These are phyloP conservation scores for Palloptera scutellata DNA, from an alignment of 2,888 invertebrate species.

Conservation along the genomic window DNA sequence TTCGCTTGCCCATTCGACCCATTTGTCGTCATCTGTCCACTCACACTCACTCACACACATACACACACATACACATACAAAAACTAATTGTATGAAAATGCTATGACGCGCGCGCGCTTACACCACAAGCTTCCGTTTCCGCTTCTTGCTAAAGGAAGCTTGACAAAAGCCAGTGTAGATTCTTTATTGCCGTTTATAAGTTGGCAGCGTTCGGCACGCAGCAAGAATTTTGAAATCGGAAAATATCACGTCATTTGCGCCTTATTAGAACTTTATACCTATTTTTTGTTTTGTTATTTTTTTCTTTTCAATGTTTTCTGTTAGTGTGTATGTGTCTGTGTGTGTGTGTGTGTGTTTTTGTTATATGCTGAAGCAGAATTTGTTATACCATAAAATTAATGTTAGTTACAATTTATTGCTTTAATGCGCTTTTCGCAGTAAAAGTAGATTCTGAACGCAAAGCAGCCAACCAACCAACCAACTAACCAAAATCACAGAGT, in stretches of 20 bases:
- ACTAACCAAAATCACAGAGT: too few relatives aligned
- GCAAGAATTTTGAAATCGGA: constrained; percentile 19
- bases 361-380: constrained; percentile 16
- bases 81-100: too few relatives aligned
- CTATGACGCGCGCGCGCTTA: constrained; percentile 24
- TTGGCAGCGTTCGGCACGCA: too few relatives aligned
- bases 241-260: constrained; percentile 30
- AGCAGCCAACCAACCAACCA: too few relatives aligned
- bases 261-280: constrained; percentile 29
- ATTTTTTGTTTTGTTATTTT: constrained; percentile 16
- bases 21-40: too few relatives aligned
- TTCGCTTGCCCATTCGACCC: too few relatives aligned
- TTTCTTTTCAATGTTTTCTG: neutral
- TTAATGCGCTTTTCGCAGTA: constrained; percentile 33
- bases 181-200: too few relatives aligned
- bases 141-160: constrained; percentile 12
- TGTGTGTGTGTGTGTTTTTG: neutral
- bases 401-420: constrained; percentile 38
- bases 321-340: neutral
- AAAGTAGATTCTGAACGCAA: neutral
- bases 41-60: too few relatives aligned
- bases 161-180: too few relatives aligned
- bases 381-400: constrained; percentile 38
- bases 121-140: constrained; percentile 41
- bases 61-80: too few relatives aligned